These are phyloP conservation scores for Caenorhabditis wallacei DNA, from an alignment of 2,888 invertebrate species.

Conservation along the genomic window DNA sequence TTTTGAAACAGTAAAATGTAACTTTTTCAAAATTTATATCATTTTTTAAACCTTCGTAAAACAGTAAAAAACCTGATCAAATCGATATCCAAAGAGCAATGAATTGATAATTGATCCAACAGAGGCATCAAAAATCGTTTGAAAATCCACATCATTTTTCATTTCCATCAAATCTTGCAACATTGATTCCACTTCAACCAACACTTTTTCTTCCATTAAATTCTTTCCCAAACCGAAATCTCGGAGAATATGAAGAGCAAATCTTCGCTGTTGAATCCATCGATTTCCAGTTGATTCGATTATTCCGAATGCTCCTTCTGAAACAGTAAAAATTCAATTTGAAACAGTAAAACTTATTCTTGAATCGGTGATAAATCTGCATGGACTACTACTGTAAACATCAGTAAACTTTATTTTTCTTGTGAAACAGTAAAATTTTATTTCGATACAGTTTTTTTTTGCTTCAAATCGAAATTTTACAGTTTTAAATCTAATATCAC, in stretches of 20 bases:
- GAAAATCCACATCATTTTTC: slow-evolving; percentile 41
- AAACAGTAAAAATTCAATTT: too few species aligned
- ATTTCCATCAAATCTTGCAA: neutral
- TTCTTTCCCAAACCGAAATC: slow-evolving; percentile 69
- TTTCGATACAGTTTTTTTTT: too few species aligned
- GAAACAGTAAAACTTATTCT: too few species aligned
- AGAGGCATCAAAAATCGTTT: slow-evolving; percentile 47
- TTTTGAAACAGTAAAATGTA: too few species aligned
- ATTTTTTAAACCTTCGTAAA: neutral
- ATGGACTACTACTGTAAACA: too few species aligned
- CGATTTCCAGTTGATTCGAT: slow-evolving; percentile 36
- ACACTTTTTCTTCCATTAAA: slow-evolving; percentile 65
- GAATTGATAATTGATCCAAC: slow-evolving; percentile 68
- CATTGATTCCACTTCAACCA: slow-evolving; percentile 25
- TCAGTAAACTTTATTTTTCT: too few species aligned
- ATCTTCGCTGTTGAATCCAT: slow-evolving; percentile 56
- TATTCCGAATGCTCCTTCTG: slow-evolving; percentile 50
- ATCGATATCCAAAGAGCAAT: slow-evolving; percentile 68
- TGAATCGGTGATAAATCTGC: too few species aligned
- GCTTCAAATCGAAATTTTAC: too few species aligned
- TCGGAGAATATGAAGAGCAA: slow-evolving; percentile 63
- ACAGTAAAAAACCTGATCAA: slow-evolving; percentile 60
- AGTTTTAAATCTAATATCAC: too few species aligned
- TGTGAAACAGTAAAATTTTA: neutral
- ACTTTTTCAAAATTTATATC: too few species aligned